phyloP scores from a whole-genome alignment of 2,113 vertebrate genomes.

The Oryzias javanicus region DNA sequence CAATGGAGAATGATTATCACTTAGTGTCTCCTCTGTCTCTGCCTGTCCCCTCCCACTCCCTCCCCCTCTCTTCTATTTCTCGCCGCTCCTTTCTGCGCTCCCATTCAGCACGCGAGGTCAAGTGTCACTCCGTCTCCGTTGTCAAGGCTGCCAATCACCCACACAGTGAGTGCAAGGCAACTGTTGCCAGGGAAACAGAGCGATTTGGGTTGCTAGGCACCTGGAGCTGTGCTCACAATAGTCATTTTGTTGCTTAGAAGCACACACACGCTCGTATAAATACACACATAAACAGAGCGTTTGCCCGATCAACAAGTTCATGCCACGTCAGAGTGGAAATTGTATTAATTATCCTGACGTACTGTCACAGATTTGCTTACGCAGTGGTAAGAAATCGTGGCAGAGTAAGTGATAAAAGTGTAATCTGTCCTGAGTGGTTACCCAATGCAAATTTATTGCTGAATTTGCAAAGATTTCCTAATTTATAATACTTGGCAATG shows the following conservation, averaged over 20 bases:
- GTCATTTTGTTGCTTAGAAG: conserved; percentile 77
- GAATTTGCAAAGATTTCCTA: conserved; percentile 62
- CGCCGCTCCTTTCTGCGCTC: conserved; percentile 57
- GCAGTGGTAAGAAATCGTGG: conserved; percentile 46
- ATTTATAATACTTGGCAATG: conserved; percentile 69
- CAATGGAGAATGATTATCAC: conserved; percentile 75
- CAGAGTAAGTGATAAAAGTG: conserved; percentile 41
- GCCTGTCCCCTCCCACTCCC: conserved; percentile 42
- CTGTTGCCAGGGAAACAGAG: conserved; percentile 78
- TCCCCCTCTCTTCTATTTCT: conserved; percentile 52
- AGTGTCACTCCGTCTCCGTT: conserved; percentile 74
- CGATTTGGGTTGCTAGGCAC: conserved; percentile 79
- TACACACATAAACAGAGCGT: conserved; percentile 53
- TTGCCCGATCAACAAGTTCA: conserved; percentile 64
- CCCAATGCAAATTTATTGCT: conserved; percentile 59
- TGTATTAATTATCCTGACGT: conserved; percentile 46
- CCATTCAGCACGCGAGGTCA: conserved; percentile 76
- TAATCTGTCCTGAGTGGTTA: conserved; percentile 53
- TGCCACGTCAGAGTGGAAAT: conserved; percentile 34
- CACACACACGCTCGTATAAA: conserved; percentile 43
- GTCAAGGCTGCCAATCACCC: conserved; percentile 81
- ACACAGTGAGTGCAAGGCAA: conserved; percentile 78
- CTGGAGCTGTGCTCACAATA: conserved; percentile 79
- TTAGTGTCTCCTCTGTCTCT: conserved; percentile 64
- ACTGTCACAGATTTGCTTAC: conserved; percentile 46